phyloP scores from a whole-genome alignment of 2,888 invertebrate species.

The Cheilosia soror region DNA sequence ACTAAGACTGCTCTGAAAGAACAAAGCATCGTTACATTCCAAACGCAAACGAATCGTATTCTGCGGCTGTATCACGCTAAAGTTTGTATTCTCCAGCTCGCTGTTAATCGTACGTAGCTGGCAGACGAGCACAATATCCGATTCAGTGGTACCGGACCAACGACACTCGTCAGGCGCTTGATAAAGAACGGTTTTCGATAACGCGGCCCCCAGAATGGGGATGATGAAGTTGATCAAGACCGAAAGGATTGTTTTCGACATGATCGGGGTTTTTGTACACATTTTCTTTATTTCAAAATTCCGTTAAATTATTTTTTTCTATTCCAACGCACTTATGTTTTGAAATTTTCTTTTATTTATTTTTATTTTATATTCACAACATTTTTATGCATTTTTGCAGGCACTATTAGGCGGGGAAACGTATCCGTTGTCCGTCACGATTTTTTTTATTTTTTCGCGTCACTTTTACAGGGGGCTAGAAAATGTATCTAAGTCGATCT shows the following conservation, averaged over 20 bases:
- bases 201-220: conserved; percentile 82
- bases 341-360: conserved; percentile 30
- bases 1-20: conserved; percentile 91
- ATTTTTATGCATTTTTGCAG: conserved; percentile 65
- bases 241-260: conserved; percentile 80
- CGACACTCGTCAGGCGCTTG: conserved; percentile 93
- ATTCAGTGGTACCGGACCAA: conserved; percentile 82
- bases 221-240: conserved; percentile 82
- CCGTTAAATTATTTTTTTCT: conserved; percentile 43
- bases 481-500: conserved; percentile 49
- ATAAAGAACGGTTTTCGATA: conserved; percentile 85
- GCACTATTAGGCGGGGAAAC: conserved; percentile 35
- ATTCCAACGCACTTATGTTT: conserved; percentile 38
- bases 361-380: conserved; percentile 61
- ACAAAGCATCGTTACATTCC: conserved; percentile 91
- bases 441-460: conserved; percentile 13
- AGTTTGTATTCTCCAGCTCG: conserved; percentile 94
- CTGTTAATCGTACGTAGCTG: conserved; percentile 93
- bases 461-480: conserved; percentile 3
- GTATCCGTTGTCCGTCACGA: conserved; percentile 60
- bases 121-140: conserved; percentile 90
- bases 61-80: conserved; percentile 93
- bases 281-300: conserved; percentile 56
- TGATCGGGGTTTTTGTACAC: conserved; percentile 78
- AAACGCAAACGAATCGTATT: conserved; percentile 92